Evolutionary conservation across 2,888 invertebrate species (phyloP).

Genomic region (Dicyrtoma fusca): DNA sequence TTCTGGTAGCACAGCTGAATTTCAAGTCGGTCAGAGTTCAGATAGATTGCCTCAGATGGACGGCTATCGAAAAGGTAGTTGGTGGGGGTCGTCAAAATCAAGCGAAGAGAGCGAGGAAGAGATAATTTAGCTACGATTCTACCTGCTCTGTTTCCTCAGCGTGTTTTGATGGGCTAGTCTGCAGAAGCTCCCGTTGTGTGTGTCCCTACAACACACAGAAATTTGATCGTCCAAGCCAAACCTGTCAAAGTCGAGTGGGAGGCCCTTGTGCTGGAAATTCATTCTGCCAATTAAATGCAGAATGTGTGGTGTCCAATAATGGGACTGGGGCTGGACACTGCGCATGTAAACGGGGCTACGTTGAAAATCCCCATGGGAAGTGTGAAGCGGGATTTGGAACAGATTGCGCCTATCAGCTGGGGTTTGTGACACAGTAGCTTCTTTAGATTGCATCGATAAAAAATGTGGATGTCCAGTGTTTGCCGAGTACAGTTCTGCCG

Average conservation of each 20-base stretch:
- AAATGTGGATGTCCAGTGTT: neutral
- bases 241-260: neutral
- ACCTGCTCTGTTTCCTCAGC: no score
- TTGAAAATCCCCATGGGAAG: neutral
- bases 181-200: neutral
- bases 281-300: neutral
- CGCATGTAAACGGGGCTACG: neutral
- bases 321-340: neutral
- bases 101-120: no score
- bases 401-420: neutral
- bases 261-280: neutral
- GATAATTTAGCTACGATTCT: no score
- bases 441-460: neutral
- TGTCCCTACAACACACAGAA: neutral
- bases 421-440: conserved; percentile 1
- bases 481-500: neutral
- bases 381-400: neutral
- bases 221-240: neutral
- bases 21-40: no score
- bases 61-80: no score
- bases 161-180: neutral
- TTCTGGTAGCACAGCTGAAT: no score
- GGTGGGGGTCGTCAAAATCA: no score
- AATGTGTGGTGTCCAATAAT: neutral
- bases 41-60: no score